These are phyloP conservation scores for Craterocephalus amniculus DNA, from an alignment of 2,797 vertebrate species.

Conservation along the genomic window DNA sequence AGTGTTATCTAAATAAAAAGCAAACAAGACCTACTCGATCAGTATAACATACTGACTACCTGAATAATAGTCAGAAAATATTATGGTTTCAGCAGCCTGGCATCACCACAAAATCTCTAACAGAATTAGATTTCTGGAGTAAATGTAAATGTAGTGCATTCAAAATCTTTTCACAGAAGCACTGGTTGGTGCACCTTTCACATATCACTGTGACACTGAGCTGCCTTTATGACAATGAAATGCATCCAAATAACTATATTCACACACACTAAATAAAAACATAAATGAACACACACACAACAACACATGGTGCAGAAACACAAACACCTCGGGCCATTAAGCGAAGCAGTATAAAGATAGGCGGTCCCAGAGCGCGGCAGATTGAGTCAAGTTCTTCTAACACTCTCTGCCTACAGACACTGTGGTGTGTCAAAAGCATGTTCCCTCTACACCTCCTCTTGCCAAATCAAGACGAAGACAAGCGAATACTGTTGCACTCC, in stretches of 20 bases:
- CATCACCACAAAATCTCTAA: background rate
- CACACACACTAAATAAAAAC: constrained; percentile 8
- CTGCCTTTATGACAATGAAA: background rate
- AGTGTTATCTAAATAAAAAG: background rate
- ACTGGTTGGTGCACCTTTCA: background rate
- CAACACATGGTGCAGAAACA: constrained; percentile 35
- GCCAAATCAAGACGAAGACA: constrained; percentile 77
- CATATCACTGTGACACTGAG: background rate
- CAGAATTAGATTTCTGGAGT: background rate
- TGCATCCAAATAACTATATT: background rate
- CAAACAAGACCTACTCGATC: constrained; percentile 2
- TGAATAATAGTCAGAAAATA: background rate
- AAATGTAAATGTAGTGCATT: background rate
- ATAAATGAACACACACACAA: background rate
- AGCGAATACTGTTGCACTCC: constrained; percentile 65
- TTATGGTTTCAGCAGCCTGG: background rate
- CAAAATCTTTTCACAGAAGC: background rate
- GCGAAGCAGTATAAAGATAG: constrained; percentile 62
- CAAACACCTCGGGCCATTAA: constrained; percentile 65
- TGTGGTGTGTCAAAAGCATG: constrained; percentile 66
- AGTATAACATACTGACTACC: background rate
- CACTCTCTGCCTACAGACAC: constrained; percentile 74
- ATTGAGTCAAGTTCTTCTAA: constrained; percentile 79
- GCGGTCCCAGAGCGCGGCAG: constrained; percentile 75
- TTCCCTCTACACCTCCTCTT: constrained; percentile 71